A percentile compares a stretch with the other conserved stretches of the same genome.
phyloP scores from a whole-genome alignment of 2,888 invertebrate species.

The Podabrus alpinus region DNA sequence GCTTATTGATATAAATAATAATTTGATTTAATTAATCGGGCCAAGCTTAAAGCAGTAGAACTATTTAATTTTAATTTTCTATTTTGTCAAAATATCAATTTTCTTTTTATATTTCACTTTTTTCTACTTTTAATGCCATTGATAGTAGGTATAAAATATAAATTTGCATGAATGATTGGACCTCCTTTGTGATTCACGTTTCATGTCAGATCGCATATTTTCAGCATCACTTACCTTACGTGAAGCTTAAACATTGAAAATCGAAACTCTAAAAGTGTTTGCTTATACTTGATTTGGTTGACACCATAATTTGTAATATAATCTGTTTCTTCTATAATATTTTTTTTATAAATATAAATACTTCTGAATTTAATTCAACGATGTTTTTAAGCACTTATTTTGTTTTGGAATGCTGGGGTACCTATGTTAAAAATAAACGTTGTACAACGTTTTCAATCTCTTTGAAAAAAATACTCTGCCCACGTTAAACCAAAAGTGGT shows the following conservation, averaged over 20 bases:
- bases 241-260: slow-evolving; percentile 28
- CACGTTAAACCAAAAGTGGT: too few species aligned
- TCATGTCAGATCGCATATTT: slow-evolving; percentile 29
- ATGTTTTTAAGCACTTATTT: not conserved
- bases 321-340: not conserved
- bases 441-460: too few species aligned
- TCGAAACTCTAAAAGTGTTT: slow-evolving; percentile 27
- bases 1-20: not conserved
- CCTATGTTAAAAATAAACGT: too few species aligned
- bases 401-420: too few species aligned
- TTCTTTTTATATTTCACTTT: not conserved
- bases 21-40: not conserved
- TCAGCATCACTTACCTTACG: slow-evolving; percentile 21
- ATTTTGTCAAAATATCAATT: not conserved
- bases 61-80: not conserved
- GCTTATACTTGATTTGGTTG: slow-evolving; percentile 14
- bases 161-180: slow-evolving; percentile 32
- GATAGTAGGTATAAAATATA: slow-evolving; percentile 5
- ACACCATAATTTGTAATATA: slow-evolving; percentile 16
- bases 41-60: not conserved
- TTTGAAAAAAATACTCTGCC: too few species aligned
- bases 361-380: not conserved
- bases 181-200: slow-evolving; percentile 32
- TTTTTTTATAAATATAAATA: not conserved
- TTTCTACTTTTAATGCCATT: not conserved